Percentiles rank a stretch among this genome's conserved stretches.
Conservation (phyloP, 1,140 invertebrate genomes). For the Pseudachorutes palmiensis region DNA sequence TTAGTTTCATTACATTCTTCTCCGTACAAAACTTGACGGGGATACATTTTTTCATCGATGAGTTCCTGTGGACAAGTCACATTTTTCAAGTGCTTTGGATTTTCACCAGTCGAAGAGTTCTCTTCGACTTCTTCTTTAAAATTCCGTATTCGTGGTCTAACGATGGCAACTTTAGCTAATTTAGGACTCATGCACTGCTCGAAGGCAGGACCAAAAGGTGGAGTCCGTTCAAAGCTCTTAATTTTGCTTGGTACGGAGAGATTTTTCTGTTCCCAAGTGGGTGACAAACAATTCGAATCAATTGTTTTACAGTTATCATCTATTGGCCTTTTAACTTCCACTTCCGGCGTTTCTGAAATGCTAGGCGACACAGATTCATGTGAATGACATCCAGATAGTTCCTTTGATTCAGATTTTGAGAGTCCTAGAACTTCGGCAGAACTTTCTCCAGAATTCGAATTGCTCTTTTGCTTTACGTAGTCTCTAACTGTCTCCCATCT, state of each 20-base stretch:
- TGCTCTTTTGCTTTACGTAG: conserved; percentile 27
- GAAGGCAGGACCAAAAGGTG: neutral
- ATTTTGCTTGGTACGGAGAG: neutral
- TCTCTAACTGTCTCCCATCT: conserved; percentile 35
- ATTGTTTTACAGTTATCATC: neutral
- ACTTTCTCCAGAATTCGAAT: neutral
- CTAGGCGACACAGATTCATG: neutral
- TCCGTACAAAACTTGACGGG: neutral
- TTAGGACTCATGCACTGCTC: neutral
- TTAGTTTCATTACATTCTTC: no score
- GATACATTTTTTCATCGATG: neutral
- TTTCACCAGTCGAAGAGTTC: no score
- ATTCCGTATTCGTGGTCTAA: conserved; percentile 11
- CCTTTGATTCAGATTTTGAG: neutral
- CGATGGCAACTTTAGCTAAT: conserved; percentile 19
- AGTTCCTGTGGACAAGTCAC: neutral
- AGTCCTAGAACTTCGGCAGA: neutral
- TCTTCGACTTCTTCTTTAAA: neutral
- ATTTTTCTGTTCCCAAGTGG: neutral
- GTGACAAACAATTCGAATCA: neutral
- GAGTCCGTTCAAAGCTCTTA: neutral
- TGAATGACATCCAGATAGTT: neutral
- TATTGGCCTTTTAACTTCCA: neutral
- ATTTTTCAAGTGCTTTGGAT: neutral
- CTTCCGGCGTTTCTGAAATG: neutral